These are phyloP conservation scores for Anser brachyrhynchus DNA, from an alignment of 2,113 vertebrate species.

Conservation along the genomic window DNA sequence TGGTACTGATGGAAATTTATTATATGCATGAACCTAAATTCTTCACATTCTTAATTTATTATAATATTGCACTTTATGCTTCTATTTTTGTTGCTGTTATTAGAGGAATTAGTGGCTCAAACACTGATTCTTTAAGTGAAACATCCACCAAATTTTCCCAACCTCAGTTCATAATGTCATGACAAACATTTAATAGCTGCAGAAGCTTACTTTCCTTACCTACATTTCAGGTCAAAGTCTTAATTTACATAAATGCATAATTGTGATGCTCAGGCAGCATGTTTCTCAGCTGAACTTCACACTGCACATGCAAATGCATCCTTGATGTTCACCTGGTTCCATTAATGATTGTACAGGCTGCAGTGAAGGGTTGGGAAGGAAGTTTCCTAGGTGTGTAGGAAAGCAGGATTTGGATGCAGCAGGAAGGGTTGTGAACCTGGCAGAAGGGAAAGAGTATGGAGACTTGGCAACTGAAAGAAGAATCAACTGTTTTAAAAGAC, in stretches of 20 bases:
- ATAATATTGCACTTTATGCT: not conserved
- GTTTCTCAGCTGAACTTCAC: not conserved
- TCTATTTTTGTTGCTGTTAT: not conserved
- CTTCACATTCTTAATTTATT: not conserved
- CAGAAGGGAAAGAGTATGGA: not conserved
- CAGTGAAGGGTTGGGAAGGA: not conserved
- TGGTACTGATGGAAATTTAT: slow-evolving; percentile 41
- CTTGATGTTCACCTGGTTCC: not conserved
- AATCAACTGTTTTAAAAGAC: not conserved
- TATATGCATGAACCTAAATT: slow-evolving; percentile 1
- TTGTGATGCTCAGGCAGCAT: not conserved
- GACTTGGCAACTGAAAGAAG: not conserved
- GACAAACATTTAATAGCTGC: not conserved
- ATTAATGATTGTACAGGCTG: not conserved
- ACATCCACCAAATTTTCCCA: not conserved
- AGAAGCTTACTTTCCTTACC: not conserved
- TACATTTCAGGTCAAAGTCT: not conserved
- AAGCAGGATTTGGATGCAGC: not conserved
- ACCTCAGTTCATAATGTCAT: not conserved
- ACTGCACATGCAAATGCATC: not conserved
- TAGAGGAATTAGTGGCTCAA: not conserved
- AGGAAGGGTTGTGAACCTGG: not conserved
- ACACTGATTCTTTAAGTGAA: not conserved
- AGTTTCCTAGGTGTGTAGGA: not conserved
- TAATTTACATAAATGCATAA: not conserved